Evolutionary conservation across 2,888 invertebrate species (phyloP).

Genomic region (Orthosia incerta): DNA sequence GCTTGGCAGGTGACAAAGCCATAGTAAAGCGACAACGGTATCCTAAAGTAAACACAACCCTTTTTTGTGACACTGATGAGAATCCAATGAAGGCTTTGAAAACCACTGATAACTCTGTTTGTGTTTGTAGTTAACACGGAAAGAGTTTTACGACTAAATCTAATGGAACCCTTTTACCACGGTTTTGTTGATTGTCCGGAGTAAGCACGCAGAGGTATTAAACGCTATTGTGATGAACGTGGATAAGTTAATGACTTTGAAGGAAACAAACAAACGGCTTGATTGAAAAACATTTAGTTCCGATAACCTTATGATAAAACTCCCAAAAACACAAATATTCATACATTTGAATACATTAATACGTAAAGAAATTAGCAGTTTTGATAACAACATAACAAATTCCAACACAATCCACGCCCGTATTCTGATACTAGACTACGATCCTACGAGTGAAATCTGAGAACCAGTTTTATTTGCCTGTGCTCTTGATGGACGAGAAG

Average conservation of each 20-base stretch:
- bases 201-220: constrained; percentile 37
- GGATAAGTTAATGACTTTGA: constrained; percentile 25
- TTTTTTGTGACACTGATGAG: constrained; percentile 67
- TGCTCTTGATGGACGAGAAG: constrained; percentile 63
- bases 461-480: constrained; percentile 74
- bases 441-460: constrained; percentile 76
- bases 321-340: background rate
- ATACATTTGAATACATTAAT: constrained; percentile 8
- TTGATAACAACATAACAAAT: constrained; percentile 37
- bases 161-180: constrained; percentile 69
- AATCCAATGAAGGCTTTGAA: constrained; percentile 66
- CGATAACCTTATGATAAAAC: background rate
- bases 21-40: constrained; percentile 34
- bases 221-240: constrained; percentile 28
- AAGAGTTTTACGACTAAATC: constrained; percentile 67
- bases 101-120: constrained; percentile 72
- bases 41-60: constrained; percentile 70
- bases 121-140: constrained; percentile 68
- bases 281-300: constrained; percentile 7
- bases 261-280: constrained; percentile 5
- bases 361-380: constrained; percentile 10
- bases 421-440: constrained; percentile 69
- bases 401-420: constrained; percentile 35
- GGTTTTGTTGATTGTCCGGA: constrained; percentile 47
- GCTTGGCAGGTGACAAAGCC: constrained; percentile 6